These are phyloP conservation scores for Ophion ellenae DNA, from an alignment of 2,888 invertebrate species.

Conservation along the genomic window DNA sequence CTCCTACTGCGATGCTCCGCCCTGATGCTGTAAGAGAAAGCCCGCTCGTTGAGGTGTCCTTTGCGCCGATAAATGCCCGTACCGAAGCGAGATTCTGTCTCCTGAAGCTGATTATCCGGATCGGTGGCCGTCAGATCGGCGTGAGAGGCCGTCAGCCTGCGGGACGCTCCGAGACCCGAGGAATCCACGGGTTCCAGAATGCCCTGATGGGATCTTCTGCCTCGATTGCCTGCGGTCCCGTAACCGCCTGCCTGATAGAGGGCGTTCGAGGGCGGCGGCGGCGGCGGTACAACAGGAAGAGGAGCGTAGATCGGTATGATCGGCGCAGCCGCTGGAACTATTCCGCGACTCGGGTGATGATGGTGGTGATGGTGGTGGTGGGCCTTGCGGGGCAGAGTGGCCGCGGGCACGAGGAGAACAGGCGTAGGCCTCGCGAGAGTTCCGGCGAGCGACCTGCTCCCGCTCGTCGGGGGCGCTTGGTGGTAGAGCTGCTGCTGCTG, in stretches of 20 bases:
- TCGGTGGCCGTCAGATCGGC: constrained; percentile 78
- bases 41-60: constrained; percentile 95
- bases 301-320: constrained; percentile 84
- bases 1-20: constrained; percentile 97
- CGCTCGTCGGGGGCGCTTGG: constrained; percentile 77
- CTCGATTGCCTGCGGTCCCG: constrained; percentile 85
- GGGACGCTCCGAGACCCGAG: constrained; percentile 76
- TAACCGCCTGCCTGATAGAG: constrained; percentile 86
- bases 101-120: constrained; percentile 74
- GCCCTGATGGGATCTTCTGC: constrained; percentile 75
- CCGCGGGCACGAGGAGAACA: constrained; percentile 86
- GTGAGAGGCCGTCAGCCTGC: constrained; percentile 79
- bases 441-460: constrained; percentile 80
- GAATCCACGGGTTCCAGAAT: constrained; percentile 70
- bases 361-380: constrained; percentile 81
- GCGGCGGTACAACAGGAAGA: constrained; percentile 86
- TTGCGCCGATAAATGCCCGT: constrained; percentile 96
- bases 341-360: constrained; percentile 72
- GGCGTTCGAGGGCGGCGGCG: constrained; percentile 87
- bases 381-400: constrained; percentile 83
- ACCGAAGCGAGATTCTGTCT: constrained; percentile 87
- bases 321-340: constrained; percentile 84
- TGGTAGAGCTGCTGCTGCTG: constrained; percentile 78
- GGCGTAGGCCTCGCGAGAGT: constrained; percentile 80
- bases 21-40: constrained; percentile 96